These are phyloP conservation scores for Pterobdella sp. DNA, from an alignment of 2,888 invertebrate genomes.

Conservation along the genomic window DNA sequence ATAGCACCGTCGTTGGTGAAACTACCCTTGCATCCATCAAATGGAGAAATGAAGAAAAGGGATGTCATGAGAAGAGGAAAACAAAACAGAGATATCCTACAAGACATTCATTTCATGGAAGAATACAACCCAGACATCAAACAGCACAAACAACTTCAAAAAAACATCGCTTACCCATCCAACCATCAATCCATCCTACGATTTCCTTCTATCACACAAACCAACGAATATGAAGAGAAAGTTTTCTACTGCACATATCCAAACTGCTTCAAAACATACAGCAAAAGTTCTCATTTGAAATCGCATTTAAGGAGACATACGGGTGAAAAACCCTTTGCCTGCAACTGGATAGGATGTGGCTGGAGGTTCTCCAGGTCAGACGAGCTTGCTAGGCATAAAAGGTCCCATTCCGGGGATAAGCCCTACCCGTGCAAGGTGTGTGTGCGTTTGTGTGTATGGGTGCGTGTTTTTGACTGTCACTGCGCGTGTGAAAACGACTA, in stretches of 20 bases:
- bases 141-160: not conserved
- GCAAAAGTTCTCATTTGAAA: conserved; percentile 91
- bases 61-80: not conserved
- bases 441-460: not conserved
- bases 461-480: not conserved
- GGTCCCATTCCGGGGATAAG: conserved; percentile 90
- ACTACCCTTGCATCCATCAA: not conserved
- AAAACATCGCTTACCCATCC: not conserved
- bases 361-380: conserved; percentile 92
- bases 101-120: not conserved
- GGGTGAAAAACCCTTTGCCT: conserved; percentile 59
- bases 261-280: conserved; percentile 83
- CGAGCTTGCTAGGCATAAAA: conserved; percentile 79
- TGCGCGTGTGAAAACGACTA: too few relatives aligned
- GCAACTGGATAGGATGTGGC: conserved; percentile 65
- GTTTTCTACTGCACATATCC: conserved; percentile 58
- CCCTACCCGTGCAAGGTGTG: conserved; percentile 75
- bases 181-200: not conserved
- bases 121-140: not conserved
- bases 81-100: not conserved
- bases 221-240: conserved; percentile 50
- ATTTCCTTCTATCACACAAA: not conserved
- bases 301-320: conserved; percentile 86
- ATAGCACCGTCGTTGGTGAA: conserved; percentile 20
- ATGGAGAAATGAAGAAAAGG: not conserved